Evolutionary conservation across 2,797 vertebrate genomes (phyloP).

Genomic region (Pterois miles): DNA sequence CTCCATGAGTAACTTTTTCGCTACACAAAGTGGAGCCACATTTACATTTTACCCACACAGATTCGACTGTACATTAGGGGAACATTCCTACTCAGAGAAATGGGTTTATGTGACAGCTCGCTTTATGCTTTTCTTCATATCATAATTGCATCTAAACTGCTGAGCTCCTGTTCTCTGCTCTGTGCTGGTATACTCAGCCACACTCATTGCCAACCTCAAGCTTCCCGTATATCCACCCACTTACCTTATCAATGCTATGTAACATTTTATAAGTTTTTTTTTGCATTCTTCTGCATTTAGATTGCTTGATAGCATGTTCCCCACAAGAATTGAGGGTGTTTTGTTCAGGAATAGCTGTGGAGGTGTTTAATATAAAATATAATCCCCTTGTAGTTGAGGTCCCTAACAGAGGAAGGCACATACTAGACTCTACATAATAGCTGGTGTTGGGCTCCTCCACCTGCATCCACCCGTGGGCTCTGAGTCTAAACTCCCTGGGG

Average conservation of each 20-base stretch:
- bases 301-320: conserved; percentile 1
- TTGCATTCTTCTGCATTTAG: conserved; percentile 1
- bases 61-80: conserved; percentile 18
- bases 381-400: conserved; percentile 37
- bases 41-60: conserved; percentile 17
- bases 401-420: conserved; percentile 32
- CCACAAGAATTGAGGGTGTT: conserved; percentile 17
- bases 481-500: conserved; percentile 30
- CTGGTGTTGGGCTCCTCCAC: conserved; percentile 27
- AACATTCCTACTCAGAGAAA: conserved; percentile 26
- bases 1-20: background rate
- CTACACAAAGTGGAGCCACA: background rate
- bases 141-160: conserved; percentile 45
- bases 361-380: conserved; percentile 27
- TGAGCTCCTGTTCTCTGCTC: conserved; percentile 24
- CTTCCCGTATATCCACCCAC: conserved; percentile 5
- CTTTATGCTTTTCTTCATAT: conserved; percentile 42
- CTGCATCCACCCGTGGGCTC: conserved; percentile 47
- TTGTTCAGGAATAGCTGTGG: conserved; percentile 13
- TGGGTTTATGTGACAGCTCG: conserved; percentile 27
- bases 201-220: conserved; percentile 13
- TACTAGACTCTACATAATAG: conserved; percentile 26
- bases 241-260: conserved; percentile 12
- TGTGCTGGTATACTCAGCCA: conserved; percentile 2
- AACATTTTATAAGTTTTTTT: background rate